A percentile compares a stretch with the other conserved stretches of the same genome.
Conservation (phyloP, 2,888 invertebrate species). For the Lasioglossum figueresi region DNA sequence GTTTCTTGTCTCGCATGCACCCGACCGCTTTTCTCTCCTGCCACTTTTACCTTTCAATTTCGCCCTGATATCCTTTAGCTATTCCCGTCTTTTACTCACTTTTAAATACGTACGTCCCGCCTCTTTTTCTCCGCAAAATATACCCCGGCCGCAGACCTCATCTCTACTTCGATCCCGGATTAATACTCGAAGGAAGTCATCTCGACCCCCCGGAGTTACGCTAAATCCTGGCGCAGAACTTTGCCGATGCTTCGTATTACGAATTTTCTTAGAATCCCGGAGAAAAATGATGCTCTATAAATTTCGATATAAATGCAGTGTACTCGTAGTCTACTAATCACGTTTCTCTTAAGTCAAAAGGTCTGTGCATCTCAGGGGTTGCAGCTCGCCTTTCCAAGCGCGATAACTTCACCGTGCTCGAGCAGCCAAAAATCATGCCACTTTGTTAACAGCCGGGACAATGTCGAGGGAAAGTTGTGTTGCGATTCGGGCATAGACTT, state of each 20-base stretch:
- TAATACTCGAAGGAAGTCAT: not conserved
- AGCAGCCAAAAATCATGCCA: not conserved
- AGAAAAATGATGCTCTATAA: not conserved
- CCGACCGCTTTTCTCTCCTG: not conserved
- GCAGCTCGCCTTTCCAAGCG: not conserved
- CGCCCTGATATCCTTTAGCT: not conserved
- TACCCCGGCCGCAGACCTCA: not conserved
- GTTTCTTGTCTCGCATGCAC: not conserved
- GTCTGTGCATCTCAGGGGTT: not conserved
- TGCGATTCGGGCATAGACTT: not conserved
- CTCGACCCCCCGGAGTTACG: not conserved
- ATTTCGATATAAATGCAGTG: too few species aligned
- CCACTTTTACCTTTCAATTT: not conserved
- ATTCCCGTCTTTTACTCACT: not conserved
- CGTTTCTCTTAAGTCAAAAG: not conserved
- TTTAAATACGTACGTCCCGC: slow-evolving; percentile 24
- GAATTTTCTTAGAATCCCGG: not conserved
- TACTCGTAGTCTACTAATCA: too few species aligned
- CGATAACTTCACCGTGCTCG: not conserved
- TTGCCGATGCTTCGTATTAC: not conserved
- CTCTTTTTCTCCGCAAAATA: not conserved
- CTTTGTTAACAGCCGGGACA: not conserved
- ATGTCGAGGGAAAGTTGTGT: not conserved
- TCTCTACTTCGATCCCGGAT: not conserved
- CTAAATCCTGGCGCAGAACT: not conserved